Conservation (phyloP, 2,888 invertebrate genomes). For the Chelonus formosanus region DNA sequence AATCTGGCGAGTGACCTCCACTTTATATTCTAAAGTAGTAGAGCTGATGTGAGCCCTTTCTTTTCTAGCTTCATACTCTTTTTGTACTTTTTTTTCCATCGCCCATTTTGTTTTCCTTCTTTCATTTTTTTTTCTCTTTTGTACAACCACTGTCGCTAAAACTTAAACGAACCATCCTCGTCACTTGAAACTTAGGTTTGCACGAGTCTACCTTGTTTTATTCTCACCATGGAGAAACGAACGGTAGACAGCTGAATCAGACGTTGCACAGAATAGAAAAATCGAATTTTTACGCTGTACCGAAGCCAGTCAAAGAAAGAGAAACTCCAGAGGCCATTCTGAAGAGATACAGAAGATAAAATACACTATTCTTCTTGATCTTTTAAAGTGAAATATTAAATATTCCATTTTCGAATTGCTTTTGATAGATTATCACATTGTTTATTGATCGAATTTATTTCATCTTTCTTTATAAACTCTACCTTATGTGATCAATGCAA, state of each 20-base stretch:
- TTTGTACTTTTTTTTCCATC: constrained; percentile 17
- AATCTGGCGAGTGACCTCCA: constrained; percentile 49
- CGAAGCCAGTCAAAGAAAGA: background rate
- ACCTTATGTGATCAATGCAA: no score
- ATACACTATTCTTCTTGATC: no score
- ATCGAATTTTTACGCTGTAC: constrained; percentile 8
- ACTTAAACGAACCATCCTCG: background rate
- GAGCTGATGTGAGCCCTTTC: constrained; percentile 53
- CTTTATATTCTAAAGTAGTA: constrained; percentile 54
- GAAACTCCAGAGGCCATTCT: constrained; percentile 14
- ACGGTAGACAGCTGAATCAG: constrained; percentile 17
- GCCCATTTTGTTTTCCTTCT: constrained; percentile 26
- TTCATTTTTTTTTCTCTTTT: constrained; percentile 27
- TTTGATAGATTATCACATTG: no score
- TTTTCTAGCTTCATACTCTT: constrained; percentile 28
- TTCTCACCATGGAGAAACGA: constrained; percentile 16
- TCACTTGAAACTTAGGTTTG: constrained; percentile 10
- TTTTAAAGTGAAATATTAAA: no score
- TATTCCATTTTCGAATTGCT: no score
- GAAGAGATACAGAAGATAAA: background rate
- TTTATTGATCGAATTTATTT: no score
- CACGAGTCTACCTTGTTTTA: constrained; percentile 4
- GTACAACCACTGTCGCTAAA: constrained; percentile 1
- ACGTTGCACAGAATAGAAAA: constrained; percentile 1
- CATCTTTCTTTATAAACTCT: no score